Conservation (phyloP, 1,140 invertebrate genomes). For the Harlomillsia oculata region DNA sequence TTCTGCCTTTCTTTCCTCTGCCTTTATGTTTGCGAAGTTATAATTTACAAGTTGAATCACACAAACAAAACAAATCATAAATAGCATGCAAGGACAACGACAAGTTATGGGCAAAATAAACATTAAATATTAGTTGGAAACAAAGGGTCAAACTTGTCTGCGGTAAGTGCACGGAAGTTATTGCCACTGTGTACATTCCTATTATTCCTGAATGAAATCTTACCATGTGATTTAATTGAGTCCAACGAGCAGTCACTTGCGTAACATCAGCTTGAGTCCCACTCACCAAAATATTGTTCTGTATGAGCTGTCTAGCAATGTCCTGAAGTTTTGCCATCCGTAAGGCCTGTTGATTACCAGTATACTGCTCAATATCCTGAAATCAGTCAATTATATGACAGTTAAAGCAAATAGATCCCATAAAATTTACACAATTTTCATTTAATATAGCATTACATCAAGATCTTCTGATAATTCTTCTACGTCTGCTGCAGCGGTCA, state of each 20-base stretch:
- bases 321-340: conserved; percentile 63
- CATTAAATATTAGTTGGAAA: not conserved
- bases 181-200: too few relatives aligned
- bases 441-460: conserved; percentile 43
- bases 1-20: conserved; percentile 20
- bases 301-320: conserved; percentile 60
- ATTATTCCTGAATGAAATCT: conserved; percentile 4
- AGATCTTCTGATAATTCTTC: conserved; percentile 84
- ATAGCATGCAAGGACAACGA: conserved; percentile 9
- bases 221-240: conserved; percentile 56
- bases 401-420: not conserved
- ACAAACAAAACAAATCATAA: conserved; percentile 16
- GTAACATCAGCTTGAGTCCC: conserved; percentile 61
- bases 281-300: conserved; percentile 63
- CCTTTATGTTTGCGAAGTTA: conserved; percentile 20
- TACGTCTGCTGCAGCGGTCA: conserved; percentile 70
- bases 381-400: conserved; percentile 2
- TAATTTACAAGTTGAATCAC: conserved; percentile 3
- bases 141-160: too few relatives aligned
- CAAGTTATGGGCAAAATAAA: not conserved
- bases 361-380: conserved; percentile 74
- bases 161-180: too few relatives aligned
- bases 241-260: conserved; percentile 55
- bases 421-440: conserved; percentile 46
- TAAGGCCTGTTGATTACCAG: conserved; percentile 63